Conservation (phyloP, 1,140 invertebrate species). For the Potamilus streckersoni region DNA sequence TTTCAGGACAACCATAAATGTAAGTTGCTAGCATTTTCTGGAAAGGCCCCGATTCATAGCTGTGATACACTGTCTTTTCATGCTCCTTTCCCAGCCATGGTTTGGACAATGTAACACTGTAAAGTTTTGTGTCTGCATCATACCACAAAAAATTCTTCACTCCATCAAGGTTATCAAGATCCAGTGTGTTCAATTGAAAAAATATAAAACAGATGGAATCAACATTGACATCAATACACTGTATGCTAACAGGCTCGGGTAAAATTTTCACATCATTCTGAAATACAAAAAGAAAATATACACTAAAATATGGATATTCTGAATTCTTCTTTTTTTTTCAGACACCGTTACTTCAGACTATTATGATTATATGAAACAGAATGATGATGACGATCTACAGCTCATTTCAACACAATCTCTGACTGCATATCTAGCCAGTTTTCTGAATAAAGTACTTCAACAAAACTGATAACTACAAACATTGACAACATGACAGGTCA, state of each 20-base stretch:
- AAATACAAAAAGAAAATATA: conserved; percentile 6
- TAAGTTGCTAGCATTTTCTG: conserved; percentile 76
- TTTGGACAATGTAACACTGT: conserved; percentile 66
- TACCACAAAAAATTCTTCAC: conserved; percentile 85
- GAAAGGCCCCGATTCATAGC: conserved; percentile 84
- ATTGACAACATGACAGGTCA: too few species aligned
- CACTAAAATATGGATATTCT: neutral
- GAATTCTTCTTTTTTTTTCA: neutral
- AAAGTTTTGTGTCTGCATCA: conserved; percentile 76
- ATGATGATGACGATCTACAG: too few species aligned
- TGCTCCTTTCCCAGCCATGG: conserved; percentile 68
- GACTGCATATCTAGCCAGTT: too few species aligned
- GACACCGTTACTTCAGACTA: neutral
- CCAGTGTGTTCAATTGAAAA: conserved; percentile 87
- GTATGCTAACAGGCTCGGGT: conserved; percentile 83
- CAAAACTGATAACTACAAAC: too few species aligned
- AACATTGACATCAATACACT: conserved; percentile 83
- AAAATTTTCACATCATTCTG: conserved; percentile 68
- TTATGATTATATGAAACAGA: too few species aligned
- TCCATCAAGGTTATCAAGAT: conserved; percentile 73
- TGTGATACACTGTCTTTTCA: conserved; percentile 74
- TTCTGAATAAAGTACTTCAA: too few species aligned
- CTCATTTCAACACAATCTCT: too few species aligned
- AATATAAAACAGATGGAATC: conserved; percentile 82
- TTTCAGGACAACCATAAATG: conserved; percentile 15